A percentile compares a stretch with the other conserved stretches of the same genome.
These are phyloP conservation scores for Piezodorus guildinii DNA, from an alignment of 1,140 invertebrate species.

Conservation along the genomic window DNA sequence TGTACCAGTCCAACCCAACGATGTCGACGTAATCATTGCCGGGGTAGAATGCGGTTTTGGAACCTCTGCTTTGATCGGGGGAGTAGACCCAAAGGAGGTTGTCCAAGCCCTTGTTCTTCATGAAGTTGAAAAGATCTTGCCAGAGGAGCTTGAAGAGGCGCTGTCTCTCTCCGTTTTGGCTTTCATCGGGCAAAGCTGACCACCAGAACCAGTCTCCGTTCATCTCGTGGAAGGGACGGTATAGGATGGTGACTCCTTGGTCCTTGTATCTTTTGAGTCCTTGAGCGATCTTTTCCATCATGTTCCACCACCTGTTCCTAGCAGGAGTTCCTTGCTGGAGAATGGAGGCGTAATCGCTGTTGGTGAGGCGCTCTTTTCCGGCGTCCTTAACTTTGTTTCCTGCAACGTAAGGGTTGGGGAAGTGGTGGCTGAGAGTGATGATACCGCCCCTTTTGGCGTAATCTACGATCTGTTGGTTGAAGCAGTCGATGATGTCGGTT, in stretches of 20 bases:
- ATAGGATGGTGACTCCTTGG: not conserved
- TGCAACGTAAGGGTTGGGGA: not conserved
- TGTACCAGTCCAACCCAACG: not conserved
- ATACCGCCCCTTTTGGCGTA: not conserved
- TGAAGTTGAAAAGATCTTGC: not conserved
- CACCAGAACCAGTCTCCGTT: conserved; percentile 4
- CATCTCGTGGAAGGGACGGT: not conserved
- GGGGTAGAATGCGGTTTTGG: not conserved
- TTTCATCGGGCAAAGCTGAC: not conserved
- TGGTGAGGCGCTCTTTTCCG: not conserved
- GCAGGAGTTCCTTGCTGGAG: not conserved
- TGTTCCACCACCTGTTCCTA: not conserved
- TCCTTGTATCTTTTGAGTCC: not conserved
- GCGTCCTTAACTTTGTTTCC: not conserved
- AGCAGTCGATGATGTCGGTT: not conserved
- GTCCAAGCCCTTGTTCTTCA: not conserved
- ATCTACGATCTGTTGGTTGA: not conserved
- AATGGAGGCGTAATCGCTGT: not conserved
- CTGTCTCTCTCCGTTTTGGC: not conserved
- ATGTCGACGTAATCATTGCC: not conserved
- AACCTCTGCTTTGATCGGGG: not conserved
- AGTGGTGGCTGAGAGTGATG: not conserved
- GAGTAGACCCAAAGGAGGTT: not conserved
- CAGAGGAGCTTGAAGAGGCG: not conserved
- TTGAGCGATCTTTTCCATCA: not conserved